Evolutionary conservation across 2,113 vertebrate species (phyloP).

Genomic region (Chascanopsetta lugubris): DNA sequence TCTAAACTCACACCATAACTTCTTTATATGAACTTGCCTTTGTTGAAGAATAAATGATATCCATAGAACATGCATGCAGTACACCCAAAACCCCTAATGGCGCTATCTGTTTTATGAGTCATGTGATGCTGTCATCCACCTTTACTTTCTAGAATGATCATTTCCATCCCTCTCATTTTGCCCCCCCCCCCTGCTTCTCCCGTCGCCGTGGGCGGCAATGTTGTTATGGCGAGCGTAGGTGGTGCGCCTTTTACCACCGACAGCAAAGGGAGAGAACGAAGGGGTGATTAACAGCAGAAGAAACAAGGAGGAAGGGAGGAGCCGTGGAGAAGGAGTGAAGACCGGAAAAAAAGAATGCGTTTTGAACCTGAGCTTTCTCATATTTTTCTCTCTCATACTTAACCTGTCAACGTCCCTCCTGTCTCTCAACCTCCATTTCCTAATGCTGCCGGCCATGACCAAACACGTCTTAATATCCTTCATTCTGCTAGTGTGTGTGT

Average conservation of each 20-base stretch:
- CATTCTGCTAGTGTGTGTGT: slow-evolving; percentile 20
- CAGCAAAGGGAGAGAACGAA: slow-evolving; percentile 18
- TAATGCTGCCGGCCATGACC: background rate
- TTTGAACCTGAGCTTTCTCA: slow-evolving; percentile 25
- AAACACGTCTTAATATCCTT: slow-evolving; percentile 25
- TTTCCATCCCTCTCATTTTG: slow-evolving; percentile 28
- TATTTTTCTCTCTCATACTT: background rate
- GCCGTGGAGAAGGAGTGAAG: background rate
- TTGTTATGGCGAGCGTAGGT: slow-evolving; percentile 36
- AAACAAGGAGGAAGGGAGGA: background rate
- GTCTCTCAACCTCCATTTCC: background rate
- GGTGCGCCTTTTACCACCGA: slow-evolving; percentile 9
- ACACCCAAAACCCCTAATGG: no score
- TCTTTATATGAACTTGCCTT: no score
- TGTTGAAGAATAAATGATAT: no score
- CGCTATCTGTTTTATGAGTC: background rate
- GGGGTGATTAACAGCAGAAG: background rate
- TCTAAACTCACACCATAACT: no score
- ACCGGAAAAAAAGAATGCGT: background rate
- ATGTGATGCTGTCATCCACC: slow-evolving; percentile 21
- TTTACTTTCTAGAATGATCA: slow-evolving; percentile 26
- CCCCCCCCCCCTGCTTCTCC: slow-evolving; percentile 1
- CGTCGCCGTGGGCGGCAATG: slow-evolving; percentile 26
- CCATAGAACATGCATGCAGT: no score
- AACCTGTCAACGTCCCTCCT: background rate